Evolutionary conservation across 2,113 vertebrate genomes (phyloP), one percentile per base, ranked within the genome.

Genomic region (Siphamia tubifer): DNA sequence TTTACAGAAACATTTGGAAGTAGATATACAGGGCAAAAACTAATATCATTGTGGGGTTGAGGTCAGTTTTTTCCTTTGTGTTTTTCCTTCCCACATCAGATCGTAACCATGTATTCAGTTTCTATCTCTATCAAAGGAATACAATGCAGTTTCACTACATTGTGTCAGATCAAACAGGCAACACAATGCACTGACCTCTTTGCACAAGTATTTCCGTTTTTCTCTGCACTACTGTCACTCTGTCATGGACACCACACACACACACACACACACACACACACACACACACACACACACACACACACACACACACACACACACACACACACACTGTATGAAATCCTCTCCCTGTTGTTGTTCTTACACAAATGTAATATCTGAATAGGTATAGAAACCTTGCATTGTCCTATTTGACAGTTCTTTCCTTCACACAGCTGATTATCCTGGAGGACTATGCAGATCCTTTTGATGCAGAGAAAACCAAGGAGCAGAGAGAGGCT

Each of bases 391-490:
- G 21, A 30, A 44, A 39, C 11, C 12, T 39, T 8, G 19, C 53
- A 42, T 65, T 74, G 27, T 79, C 38, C 3, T 52, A 9, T 48
- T 31, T 71, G 49, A 74, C 5, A 1, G 7, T 30, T 2, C 25
- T 54, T 23, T 17, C 7, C 24, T 24, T 28, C 65, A 43, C 48
- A 63, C 69, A 98, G 96, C 90, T 98, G 76, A 96, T 98, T 39
- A 97, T 99, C 66, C 77, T 98, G 76, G 97, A 98, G 79, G 96
- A 99, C 86, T 99, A 98, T 0, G 96, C 96, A 0, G 96, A 98
- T 77, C 97, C 96, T 1, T 99, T 96, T 0, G 97, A 99, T 1
- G 96, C 97, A 6, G 96, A 96, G 54, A 91, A 93, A 66, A 96
- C 95, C 1, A 96, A 92, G 62, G 96, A 94, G 28, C 96, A 96